Percentiles rank a stretch among this genome's conserved stretches.
These are phyloP conservation scores for Cabera pusaria DNA, from an alignment of 2,888 invertebrate species.

Conservation along the genomic window DNA sequence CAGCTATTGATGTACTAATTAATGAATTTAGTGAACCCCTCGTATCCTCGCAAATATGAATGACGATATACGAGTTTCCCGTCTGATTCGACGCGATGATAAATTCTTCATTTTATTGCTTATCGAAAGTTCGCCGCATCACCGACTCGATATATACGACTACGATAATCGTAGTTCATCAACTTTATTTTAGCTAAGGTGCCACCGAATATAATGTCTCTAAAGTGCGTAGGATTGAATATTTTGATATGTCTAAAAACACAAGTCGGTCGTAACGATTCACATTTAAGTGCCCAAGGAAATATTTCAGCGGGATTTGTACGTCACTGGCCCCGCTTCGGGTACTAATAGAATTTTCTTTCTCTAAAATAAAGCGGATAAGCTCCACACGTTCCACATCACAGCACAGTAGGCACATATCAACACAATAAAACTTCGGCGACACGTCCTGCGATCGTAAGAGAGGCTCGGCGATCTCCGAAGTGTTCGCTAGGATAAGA, in stretches of 20 bases:
- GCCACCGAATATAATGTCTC: slow-evolving; percentile 22
- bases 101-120: slow-evolving; percentile 37
- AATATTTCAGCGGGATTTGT: slow-evolving; percentile 11
- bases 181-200: slow-evolving; percentile 37
- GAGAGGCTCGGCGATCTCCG: no score
- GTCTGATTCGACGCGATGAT: slow-evolving; percentile 28
- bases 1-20: no score
- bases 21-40: slow-evolving; percentile 2
- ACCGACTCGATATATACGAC: slow-evolving; percentile 37
- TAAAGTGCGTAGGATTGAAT: slow-evolving; percentile 17
- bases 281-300: slow-evolving; percentile 17
- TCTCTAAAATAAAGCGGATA: slow-evolving; percentile 8
- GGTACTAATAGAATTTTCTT: slow-evolving; percentile 4
- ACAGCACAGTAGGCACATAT: slow-evolving; percentile 6
- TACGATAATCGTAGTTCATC: slow-evolving; percentile 42
- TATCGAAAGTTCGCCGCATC: slow-evolving; percentile 35
- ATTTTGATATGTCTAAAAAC: slow-evolving; percentile 19
- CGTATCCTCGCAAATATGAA: slow-evolving; percentile 15
- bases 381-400: neutral
- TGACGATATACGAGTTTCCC: slow-evolving; percentile 20
- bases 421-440: no score
- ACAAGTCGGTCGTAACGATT: slow-evolving; percentile 14
- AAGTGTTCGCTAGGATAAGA: slow-evolving; percentile 5
- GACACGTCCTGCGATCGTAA: no score
- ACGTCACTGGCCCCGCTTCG: slow-evolving; percentile 12